A percentile compares a stretch with the other conserved stretches of the same genome.
Evolutionary conservation across 2,888 invertebrate species (phyloP).

Genomic region (Carterocephalus palaemon): DNA sequence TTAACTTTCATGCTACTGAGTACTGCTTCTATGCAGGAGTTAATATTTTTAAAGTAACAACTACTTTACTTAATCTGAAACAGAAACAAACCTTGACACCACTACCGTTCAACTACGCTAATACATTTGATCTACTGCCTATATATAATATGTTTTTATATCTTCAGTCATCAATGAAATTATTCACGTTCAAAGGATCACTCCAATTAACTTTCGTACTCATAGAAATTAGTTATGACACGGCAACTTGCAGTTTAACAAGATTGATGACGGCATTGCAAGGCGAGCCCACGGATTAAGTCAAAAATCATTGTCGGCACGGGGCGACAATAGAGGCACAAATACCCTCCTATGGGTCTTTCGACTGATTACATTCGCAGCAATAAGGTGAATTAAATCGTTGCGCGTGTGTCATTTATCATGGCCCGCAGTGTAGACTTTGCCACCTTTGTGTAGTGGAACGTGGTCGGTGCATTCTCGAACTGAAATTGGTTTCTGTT

Average conservation of each 20-base stretch:
- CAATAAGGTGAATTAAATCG: slow-evolving; percentile 61
- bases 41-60: too few species aligned
- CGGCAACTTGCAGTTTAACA: slow-evolving; percentile 27
- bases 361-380: slow-evolving; percentile 50
- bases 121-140: too few species aligned
- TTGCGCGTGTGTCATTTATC: slow-evolving; percentile 47
- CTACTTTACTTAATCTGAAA: too few species aligned
- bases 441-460: slow-evolving; percentile 30
- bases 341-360: slow-evolving; percentile 17
- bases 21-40: too few species aligned
- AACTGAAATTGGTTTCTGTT: slow-evolving; percentile 2
- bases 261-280: slow-evolving; percentile 30
- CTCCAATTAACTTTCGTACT: slow-evolving; percentile 19
- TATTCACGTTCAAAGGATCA: slow-evolving; percentile 1
- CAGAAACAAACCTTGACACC: too few species aligned
- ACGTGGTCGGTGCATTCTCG: slow-evolving; percentile 23
- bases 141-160: too few species aligned
- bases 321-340: slow-evolving; percentile 23
- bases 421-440: slow-evolving; percentile 39
- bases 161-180: too few species aligned
- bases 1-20: too few species aligned
- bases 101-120: too few species aligned
- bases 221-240: slow-evolving; percentile 38
- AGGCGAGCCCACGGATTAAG: slow-evolving; percentile 20
- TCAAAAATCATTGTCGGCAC: slow-evolving; percentile 32